Evolutionary conservation across 2,888 invertebrate genomes (phyloP), one percentile per base, ranked within the genome.

Genomic region (Actias luna): DNA sequence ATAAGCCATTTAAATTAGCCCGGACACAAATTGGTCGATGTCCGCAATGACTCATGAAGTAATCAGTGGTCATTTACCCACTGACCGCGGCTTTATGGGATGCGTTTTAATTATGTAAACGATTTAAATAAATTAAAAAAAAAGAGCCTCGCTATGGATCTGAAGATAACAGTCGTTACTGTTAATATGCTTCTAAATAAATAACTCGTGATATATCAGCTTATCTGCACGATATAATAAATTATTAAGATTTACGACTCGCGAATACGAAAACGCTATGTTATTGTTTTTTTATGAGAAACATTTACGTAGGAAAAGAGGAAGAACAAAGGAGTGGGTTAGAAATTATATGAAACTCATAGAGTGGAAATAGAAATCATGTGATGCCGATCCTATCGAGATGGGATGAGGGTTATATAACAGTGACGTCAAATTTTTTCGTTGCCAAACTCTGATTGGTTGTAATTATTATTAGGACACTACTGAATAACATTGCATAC

Each of bases 1-100:
- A 73, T 73, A 71, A 69, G 64, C 63, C 69, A 68, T 72, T 71
- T 65, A 70, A 73, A 73, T 71, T 64, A 70, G 68, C 58, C 67
- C 65, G 55, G 16, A 16, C 55, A 55, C 55, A 55, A 55, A 55
- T 55, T 55, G 29, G 55, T 29, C 29, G 16, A 55, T 16, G 16
- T 29, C n/a, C n/a, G 29, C n/a, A n/a, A n/a, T 65, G 59, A 60
- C 55, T 57, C 64, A 10, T 16, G 10, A 12, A 46, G 67, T 73
- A 71, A 72, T 73, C 66, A 69, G 55, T 63, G 62, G 65, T 69
- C 72, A 70, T 71, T 69, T 69, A 64, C 69, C 67, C 67, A 64
- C 60, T 58, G 58, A 59, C 62, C 29, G n/a, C 55, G 39, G 39
- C 22, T 46, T 12, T 18, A 29, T 29, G 16, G 29, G 16, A 27